Evolutionary conservation across 2,797 vertebrate genomes (phyloP), one percentile per base, ranked within the genome.

Genomic region (Siniperca undulata): DNA sequence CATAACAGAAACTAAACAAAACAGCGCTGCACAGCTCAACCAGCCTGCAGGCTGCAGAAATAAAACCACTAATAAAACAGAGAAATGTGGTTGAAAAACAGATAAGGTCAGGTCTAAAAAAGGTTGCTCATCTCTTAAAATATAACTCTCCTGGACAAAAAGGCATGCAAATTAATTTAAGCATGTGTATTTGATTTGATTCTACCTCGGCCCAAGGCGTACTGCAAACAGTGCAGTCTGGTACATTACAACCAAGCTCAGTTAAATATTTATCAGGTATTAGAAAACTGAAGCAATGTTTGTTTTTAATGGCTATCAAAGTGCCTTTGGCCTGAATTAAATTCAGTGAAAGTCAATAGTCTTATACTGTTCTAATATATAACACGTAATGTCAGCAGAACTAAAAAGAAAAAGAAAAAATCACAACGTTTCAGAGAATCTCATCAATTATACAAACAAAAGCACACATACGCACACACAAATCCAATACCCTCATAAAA

Each of bases 241-340:
- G 11, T 44, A 13, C 3, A n/a, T 53, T 70, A 19, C 8, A 0
- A 62, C 10, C 3, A 19, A 62, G n/a, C 74, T 82, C 17, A 52
- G 78, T 90, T 82, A 85, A 82, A 89, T 86, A 88, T 87, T 86
- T 79, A 79, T 58, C 46, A 53, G 19, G 38, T 75, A 73, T 88
- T 72, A 34, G n/a, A 85, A 83, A 84, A 66, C 64, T 83, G 69
- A 87, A 68, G 65, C 67, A 75, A 67, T 46, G n/a, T 84, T 80
- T 82, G 82, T 70, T 85, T 42, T 36, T 22, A 56, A 27, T 7
- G 13, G 74, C 61, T 22, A 67, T 76, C 61, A 68, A 56, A 78
- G 34, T 62, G 24, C 13, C 69, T 67, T 64, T 52, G 22, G 65
- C 40, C 36, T 61, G 20, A 68, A 62, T 46, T 4, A 40, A 74